Evolutionary conservation across 30 jellyfish, hydroid and myxozoan species (phyloP), one percentile per base, ranked within the genome.

Genomic region (Chrysaora quinquecirrha): DNA sequence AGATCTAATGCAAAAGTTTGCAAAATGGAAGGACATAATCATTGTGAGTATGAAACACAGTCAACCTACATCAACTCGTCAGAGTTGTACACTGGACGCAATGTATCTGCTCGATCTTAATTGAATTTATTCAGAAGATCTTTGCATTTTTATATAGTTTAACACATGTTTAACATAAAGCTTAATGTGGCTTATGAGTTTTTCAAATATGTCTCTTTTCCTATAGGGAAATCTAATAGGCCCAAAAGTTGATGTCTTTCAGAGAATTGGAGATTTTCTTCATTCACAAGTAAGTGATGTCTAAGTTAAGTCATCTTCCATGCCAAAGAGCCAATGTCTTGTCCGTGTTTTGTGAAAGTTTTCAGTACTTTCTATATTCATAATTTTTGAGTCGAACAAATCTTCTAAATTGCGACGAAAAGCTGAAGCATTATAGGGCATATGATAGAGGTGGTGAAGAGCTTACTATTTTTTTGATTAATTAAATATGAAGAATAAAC

Each of bases 1-100:
- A 30, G 84, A 81, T 33, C 76, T 56, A n/a, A 47, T 35, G 22
- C 86, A 61, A 56, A 69, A 72, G 24, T 71, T 61, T 84, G 88
- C 87, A 28, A 89, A 83, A 54, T 89, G 97, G 97, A 82, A 71
- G 30, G 95, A 85, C 46, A 74, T 89, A 0, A 76, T 89, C 16
- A 72, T 76, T 56, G 97, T 89, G 67, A 30, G 97, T 78, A 6
- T 43, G 12, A 43, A 43, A 43, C 58, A 43, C 12, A 6, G 9
- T 16, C 9, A 43, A 43, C 9, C 9, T 16, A 9, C 9, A 16
- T 16, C 58, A 6, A 16, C 16, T 6, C 58, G 16, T 6, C 58
- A 43, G 58, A 43, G 16, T 6, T 43, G 12, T 43, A 16, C 58
- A n/a, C n/a, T n/a, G n/a, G n/a, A n/a, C n/a, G n/a, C n/a, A n/a